Conservation (phyloP, 2,797 vertebrate genomes). For the Neosilurus mollespiculum region DNA sequence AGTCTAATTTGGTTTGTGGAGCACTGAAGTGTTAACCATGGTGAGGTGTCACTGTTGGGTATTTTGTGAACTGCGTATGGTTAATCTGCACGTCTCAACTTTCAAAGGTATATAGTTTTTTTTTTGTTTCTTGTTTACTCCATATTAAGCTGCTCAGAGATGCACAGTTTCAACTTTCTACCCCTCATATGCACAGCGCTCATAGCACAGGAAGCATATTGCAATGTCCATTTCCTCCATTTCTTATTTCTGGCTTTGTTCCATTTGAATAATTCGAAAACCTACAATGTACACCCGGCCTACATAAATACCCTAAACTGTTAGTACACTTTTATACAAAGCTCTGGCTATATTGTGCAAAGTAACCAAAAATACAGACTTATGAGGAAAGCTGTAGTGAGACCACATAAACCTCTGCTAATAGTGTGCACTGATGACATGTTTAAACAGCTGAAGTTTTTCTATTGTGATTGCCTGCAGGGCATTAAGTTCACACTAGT, state of each 20-base stretch:
- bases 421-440: neutral
- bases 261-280: neutral
- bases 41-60: neutral
- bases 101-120: neutral
- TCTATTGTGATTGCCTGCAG: too few relatives aligned
- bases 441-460: neutral
- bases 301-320: neutral
- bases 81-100: neutral
- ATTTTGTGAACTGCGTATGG: neutral
- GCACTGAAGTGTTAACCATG: neutral
- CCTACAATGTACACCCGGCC: neutral
- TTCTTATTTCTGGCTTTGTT: neutral
- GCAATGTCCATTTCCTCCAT: neutral
- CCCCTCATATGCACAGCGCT: neutral
- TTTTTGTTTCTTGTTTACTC: neutral
- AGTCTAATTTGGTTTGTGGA: neutral
- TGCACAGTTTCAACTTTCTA: neutral
- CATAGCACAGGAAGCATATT: neutral
- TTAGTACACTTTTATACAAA: neutral
- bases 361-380: neutral
- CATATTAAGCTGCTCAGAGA: neutral
- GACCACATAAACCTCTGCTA: neutral
- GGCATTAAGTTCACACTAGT: neutral
- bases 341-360: neutral
- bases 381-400: neutral